Percentiles rank a stretch among this genome's conserved stretches.
Evolutionary conservation across 2,113 vertebrate genomes (phyloP).

Genomic region (Amazona guildingii): DNA sequence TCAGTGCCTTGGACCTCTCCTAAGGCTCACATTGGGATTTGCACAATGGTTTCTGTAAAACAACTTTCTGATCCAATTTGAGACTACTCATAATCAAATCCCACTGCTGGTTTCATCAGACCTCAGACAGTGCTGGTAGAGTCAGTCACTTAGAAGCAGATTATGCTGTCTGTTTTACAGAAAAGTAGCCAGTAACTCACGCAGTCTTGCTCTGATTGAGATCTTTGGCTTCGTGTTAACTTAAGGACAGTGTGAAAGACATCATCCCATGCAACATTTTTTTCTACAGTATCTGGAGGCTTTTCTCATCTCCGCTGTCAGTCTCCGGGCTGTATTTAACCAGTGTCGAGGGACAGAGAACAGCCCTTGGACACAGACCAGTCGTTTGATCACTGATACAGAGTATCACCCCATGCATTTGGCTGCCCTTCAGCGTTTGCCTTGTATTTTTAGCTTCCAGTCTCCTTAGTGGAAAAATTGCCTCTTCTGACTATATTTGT

Average conservation of each 20-base stretch:
- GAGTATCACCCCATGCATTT: neutral
- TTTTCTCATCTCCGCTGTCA: neutral
- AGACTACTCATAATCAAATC: neutral
- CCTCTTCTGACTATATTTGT: neutral
- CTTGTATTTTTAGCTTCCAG: conserved; percentile 49
- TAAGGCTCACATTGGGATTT: neutral
- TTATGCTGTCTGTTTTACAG: neutral
- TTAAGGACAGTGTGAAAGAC: neutral
- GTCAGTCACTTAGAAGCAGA: neutral
- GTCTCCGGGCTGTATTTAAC: neutral
- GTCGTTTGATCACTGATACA: neutral
- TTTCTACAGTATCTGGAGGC: neutral
- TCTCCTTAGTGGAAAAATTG: neutral
- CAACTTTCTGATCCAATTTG: neutral
- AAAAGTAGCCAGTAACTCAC: neutral
- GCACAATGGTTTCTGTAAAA: neutral
- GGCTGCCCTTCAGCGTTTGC: conserved; percentile 33
- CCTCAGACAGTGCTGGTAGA: neutral
- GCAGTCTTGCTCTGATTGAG: neutral
- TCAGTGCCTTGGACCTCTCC: neutral
- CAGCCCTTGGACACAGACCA: neutral
- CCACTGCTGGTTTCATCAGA: neutral
- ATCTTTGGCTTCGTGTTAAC: neutral
- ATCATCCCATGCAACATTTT: neutral
- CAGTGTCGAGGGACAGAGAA: neutral